A percentile compares a stretch with the other conserved stretches of the same genome.
These are phyloP conservation scores for Dendrocopos noguchii DNA, from an alignment of 2,113 vertebrate genomes.

Conservation along the genomic window DNA sequence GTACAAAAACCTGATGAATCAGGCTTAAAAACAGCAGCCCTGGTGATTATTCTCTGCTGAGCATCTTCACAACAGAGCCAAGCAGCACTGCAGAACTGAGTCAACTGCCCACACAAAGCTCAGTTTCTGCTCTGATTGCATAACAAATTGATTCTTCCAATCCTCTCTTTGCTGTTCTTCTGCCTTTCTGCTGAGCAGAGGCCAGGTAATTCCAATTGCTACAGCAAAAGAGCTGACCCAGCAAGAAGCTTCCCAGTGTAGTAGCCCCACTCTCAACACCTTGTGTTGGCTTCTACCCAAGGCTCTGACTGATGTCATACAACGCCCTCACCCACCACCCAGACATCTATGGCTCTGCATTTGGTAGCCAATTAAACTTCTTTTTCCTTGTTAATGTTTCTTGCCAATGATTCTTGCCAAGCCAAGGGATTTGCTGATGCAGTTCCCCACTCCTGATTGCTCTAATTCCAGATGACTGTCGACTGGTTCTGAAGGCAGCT, in stretches of 20 bases:
- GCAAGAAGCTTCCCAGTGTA: not conserved
- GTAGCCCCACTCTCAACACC: not conserved
- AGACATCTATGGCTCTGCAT: not conserved
- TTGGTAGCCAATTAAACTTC: conserved; percentile 9
- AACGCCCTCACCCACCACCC: conserved; percentile 18
- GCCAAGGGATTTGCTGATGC: not conserved
- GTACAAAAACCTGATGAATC: not conserved
- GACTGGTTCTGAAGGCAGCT: conserved; percentile 49
- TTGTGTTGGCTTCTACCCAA: not conserved
- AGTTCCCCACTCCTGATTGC: conserved; percentile 50
- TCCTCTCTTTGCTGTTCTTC: not conserved
- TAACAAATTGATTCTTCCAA: not conserved
- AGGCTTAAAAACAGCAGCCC: not conserved
- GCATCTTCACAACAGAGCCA: not conserved
- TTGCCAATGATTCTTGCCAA: conserved; percentile 24
- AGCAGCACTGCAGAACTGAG: not conserved
- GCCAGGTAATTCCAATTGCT: conserved; percentile 5
- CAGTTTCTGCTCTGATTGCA: not conserved
- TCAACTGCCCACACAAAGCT: not conserved
- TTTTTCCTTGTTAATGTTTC: conserved; percentile 3
- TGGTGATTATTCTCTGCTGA: not conserved
- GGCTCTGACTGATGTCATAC: not conserved
- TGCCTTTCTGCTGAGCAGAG: conserved; percentile 35
- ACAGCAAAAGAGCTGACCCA: conserved; percentile 20
- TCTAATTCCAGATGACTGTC: conserved; percentile 53